Base-by-base conservation (phyloP, 37 sponge, comb jelly and placozoan genomes). In the Chondrosia reniformis region DNA sequence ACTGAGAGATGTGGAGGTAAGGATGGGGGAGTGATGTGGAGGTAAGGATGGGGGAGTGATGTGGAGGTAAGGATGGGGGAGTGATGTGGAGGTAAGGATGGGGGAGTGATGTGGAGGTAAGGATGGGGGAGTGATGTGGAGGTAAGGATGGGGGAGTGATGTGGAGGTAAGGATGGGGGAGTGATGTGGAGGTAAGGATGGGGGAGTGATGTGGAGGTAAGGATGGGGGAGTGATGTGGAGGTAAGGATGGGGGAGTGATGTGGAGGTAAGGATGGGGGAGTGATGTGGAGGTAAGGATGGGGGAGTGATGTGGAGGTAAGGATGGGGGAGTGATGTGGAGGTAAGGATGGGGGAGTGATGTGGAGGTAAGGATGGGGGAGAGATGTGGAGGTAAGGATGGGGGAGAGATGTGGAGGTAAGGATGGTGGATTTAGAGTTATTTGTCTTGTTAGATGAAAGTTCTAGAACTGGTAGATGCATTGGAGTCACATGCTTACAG, bases 1-100 rank as follows among this genome's bases (percentile, higher is more conserved):
- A 15, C 77, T 87, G 33, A 75, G 91, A 77, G 87, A 91, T 31
- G 87, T 86, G 36, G 91, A 91, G 87, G 87, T 86, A 31, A 44
- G 72, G 17, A 3, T 24, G 33, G 30, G 33, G n/a, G 36, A 10
- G 36, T 28, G 13, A 19, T 19, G 31, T 19, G 31, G 24, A 19
- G 64, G n/a, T 19, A 19, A 27, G 59, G 34, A 37, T 33, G 2
- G 58, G 37, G 41, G 6, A 25, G 49, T 41, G 24, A 7, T n/a
- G 46, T 45, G 75, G 44, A 46, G 49, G 31, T 2, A 46, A 46
- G 45, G 46, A 24, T n/a, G n/a, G 43, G 44, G 43, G 22, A 15
- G 75, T 74, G 45, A 4, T 24, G 75, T 43, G 43, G 44, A 30
- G 75, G 44, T 38, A 32, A 42, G 49, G n/a, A 42, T 4, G n/a